Conservation (phyloP, 2,888 invertebrate genomes). For the Dasysyrphus albostriatus region DNA sequence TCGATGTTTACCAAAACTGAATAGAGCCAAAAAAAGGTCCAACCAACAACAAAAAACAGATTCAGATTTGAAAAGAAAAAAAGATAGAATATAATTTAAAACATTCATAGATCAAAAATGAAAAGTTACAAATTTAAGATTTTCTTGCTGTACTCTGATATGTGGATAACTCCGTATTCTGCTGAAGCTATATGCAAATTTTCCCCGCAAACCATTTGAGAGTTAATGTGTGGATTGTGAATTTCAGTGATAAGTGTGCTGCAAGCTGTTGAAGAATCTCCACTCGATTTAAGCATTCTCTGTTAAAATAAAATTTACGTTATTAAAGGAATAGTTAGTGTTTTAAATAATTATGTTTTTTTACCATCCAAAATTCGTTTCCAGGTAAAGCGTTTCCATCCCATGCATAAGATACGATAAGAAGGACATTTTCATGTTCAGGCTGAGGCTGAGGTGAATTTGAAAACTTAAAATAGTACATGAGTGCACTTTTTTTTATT, state of each 20-base stretch:
- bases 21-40: conserved; percentile 34
- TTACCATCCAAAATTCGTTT: conserved; percentile 89
- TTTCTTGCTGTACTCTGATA: conserved; percentile 79
- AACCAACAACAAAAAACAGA: conserved; percentile 44
- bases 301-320: conserved; percentile 52
- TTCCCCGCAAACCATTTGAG: conserved; percentile 84
- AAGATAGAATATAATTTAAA: conserved; percentile 39
- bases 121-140: conserved; percentile 56
- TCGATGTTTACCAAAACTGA: conserved; percentile 24
- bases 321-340: neutral
- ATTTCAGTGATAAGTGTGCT: conserved; percentile 86
- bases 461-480: neutral
- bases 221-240: conserved; percentile 85
- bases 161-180: conserved; percentile 80
- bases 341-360: neutral
- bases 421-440: conserved; percentile 84
- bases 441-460: conserved; percentile 76
- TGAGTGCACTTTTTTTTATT: neutral
- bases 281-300: conserved; percentile 83
- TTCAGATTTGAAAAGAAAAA: conserved; percentile 53
- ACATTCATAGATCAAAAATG: conserved; percentile 84
- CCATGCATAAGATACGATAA: conserved; percentile 89
- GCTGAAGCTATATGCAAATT: conserved; percentile 85
- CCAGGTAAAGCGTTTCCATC: conserved; percentile 90
- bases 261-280: conserved; percentile 86